Percentiles rank a stretch among this genome's conserved stretches.
These are phyloP conservation scores for Catajapyx aquilonaris DNA, from an alignment of 1,140 invertebrate genomes.

Conservation along the genomic window DNA sequence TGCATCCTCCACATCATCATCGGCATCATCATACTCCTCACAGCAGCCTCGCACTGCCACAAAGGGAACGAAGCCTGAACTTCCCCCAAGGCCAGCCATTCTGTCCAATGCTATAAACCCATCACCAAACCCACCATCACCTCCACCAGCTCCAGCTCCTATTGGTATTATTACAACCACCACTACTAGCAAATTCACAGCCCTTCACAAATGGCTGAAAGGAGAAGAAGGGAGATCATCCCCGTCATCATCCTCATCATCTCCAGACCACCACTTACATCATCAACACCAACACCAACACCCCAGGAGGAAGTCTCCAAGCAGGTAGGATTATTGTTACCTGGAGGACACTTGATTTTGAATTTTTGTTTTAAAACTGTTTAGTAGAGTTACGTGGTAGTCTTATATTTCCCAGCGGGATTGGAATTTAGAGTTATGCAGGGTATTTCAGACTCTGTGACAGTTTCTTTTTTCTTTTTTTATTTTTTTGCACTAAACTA, in stretches of 20 bases:
- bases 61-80: conserved; percentile 7
- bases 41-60: neutral
- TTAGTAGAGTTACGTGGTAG: too few relatives aligned
- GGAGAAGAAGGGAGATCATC: conserved; percentile 35
- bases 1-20: conserved; percentile 12
- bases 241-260: too few relatives aligned
- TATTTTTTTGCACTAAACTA: conserved; percentile 7
- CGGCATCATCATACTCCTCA: too few relatives aligned
- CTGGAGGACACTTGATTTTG: conserved; percentile 7
- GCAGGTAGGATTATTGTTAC: conserved; percentile 18
- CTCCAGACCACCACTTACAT: too few relatives aligned
- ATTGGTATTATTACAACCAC: too few relatives aligned
- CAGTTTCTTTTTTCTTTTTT: conserved; percentile 4
- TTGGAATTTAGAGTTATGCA: too few relatives aligned
- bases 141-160: too few relatives aligned
- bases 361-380: too few relatives aligned
- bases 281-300: too few relatives aligned
- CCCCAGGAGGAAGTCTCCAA: conserved; percentile 17
- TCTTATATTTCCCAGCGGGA: too few relatives aligned
- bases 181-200: conserved; percentile 36
- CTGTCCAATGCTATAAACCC: conserved; percentile 8
- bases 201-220: conserved; percentile 46
- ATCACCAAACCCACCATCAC: conserved; percentile 7
- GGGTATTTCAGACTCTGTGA: too few relatives aligned
- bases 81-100: conserved; percentile 9